These are phyloP conservation scores for Hassar affinis DNA, from an alignment of 2,113 vertebrate genomes.

Conservation along the genomic window DNA sequence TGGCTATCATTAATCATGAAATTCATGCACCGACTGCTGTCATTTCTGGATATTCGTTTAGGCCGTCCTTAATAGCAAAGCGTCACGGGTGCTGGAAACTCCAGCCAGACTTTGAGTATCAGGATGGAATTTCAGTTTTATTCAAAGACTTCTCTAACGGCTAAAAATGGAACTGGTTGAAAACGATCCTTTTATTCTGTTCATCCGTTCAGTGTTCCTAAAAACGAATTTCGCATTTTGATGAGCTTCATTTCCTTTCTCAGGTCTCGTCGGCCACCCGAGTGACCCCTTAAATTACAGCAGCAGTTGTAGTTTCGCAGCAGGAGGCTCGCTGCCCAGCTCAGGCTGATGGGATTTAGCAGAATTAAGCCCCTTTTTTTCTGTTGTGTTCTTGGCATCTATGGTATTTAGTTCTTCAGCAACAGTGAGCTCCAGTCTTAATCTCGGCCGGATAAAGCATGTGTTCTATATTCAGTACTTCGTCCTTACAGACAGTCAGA, in stretches of 20 bases:
- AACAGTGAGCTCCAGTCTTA: slow-evolving; percentile 20
- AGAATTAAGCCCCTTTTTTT: slow-evolving; percentile 38
- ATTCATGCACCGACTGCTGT: not conserved
- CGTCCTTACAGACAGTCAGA: slow-evolving; percentile 20
- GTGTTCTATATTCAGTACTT: slow-evolving; percentile 19
- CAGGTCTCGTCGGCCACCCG: not conserved
- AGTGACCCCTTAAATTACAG: not conserved
- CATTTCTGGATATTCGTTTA: not conserved
- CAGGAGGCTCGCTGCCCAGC: slow-evolving; percentile 27
- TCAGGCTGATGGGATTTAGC: slow-evolving; percentile 45
- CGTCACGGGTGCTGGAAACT: not conserved
- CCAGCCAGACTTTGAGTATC: not conserved
- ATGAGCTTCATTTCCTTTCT: slow-evolving; percentile 15
- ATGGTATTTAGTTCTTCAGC: slow-evolving; percentile 37
- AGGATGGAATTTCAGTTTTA: not conserved
- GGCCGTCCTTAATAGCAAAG: not conserved
- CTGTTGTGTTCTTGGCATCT: slow-evolving; percentile 46
- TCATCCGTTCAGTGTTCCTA: not conserved
- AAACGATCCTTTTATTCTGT: not conserved
- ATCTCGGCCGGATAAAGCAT: slow-evolving; percentile 21
- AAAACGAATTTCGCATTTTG: slow-evolving; percentile 9
- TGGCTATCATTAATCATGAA: not conserved
- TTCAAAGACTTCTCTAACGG: not conserved
- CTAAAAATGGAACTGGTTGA: not conserved
- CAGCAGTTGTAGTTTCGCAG: slow-evolving; percentile 18